A percentile compares a stretch with the other conserved stretches of the same genome.
Evolutionary conservation across 2,888 invertebrate species (phyloP).

Genomic region (Papilio demoleus): DNA sequence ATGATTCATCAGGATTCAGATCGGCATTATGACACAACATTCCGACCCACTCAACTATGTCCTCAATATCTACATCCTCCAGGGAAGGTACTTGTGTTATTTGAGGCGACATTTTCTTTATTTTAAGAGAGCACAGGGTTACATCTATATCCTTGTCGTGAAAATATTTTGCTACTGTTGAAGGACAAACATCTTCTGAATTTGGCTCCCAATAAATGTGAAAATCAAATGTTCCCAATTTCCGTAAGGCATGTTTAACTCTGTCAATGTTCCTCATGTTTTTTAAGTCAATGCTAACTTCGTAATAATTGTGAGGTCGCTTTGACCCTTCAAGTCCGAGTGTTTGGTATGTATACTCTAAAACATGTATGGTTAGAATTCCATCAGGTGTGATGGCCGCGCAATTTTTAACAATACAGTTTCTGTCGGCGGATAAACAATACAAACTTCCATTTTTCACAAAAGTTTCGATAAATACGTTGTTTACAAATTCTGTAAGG

Average conservation of each 20-base stretch:
- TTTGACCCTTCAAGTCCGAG: conserved; percentile 72
- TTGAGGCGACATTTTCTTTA: conserved; percentile 55
- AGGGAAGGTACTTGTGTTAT: conserved; percentile 63
- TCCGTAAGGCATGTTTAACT: conserved; percentile 55
- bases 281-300: conserved; percentile 66
- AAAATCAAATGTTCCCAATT: conserved; percentile 64
- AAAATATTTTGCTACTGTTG: conserved; percentile 75
- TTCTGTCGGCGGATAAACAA: conserved; percentile 62
- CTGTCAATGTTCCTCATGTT: conserved; percentile 53
- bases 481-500: conserved; percentile 63
- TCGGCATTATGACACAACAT: conserved; percentile 63
- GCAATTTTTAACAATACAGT: conserved; percentile 70
- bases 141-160: conserved; percentile 59
- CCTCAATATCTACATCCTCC: conserved; percentile 62
- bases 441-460: conserved; percentile 65
- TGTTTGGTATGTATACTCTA: conserved; percentile 68
- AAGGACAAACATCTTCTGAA: conserved; percentile 67
- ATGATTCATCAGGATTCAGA: conserved; percentile 58
- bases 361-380: conserved; percentile 61
- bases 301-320: conserved; percentile 62
- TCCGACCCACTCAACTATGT: conserved; percentile 75
- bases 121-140: conserved; percentile 52
- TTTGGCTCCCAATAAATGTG: conserved; percentile 67
- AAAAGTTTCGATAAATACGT: conserved; percentile 68
- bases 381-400: conserved; percentile 71